A percentile compares a stretch with the other conserved stretches of the same genome.
These are phyloP conservation scores for Papilio demoleus DNA, from an alignment of 2,888 invertebrate species.

Conservation along the genomic window DNA sequence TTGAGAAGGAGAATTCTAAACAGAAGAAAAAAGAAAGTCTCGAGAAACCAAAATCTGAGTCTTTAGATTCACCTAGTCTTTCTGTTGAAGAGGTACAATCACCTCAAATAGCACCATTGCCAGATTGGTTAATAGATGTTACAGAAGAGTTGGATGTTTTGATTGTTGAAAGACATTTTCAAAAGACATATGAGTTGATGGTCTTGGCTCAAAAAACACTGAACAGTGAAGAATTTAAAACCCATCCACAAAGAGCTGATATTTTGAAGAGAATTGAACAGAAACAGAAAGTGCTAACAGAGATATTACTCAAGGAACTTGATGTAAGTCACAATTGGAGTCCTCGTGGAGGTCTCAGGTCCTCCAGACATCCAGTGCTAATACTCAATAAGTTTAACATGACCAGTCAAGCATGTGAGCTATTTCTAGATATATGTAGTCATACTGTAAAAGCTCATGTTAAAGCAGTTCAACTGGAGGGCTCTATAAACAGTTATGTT, in stretches of 20 bases:
- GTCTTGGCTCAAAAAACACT: conserved; percentile 80
- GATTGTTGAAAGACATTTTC: conserved; percentile 97
- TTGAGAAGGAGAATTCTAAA: conserved; percentile 85
- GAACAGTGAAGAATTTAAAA: conserved; percentile 69
- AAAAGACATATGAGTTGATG: conserved; percentile 93
- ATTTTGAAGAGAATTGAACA: conserved; percentile 85
- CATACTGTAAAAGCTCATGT: conserved; percentile 91
- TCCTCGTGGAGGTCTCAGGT: conserved; percentile 93
- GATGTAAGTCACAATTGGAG: conserved; percentile 95
- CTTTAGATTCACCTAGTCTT: conserved; percentile 76
- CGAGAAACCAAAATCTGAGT: conserved; percentile 71
- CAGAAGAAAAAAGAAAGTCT: conserved; percentile 76
- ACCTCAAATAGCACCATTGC: conserved; percentile 74
- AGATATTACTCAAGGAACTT: conserved; percentile 94
- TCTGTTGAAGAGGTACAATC: conserved; percentile 76
- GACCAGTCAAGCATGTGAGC: conserved; percentile 89
- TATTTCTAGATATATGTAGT: conserved; percentile 92
- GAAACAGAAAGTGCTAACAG: conserved; percentile 90
- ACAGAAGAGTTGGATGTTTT: conserved; percentile 97
- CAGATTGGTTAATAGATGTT: conserved; percentile 95
- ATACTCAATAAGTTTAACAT: conserved; percentile 90
- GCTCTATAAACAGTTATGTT: conserved; percentile 91
- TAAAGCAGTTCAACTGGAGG: conserved; percentile 91
- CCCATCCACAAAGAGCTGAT: conserved; percentile 69
- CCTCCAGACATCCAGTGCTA: conserved; percentile 92